Conservation (phyloP, 2,888 invertebrate species). For the Rhagonycha fulva region DNA sequence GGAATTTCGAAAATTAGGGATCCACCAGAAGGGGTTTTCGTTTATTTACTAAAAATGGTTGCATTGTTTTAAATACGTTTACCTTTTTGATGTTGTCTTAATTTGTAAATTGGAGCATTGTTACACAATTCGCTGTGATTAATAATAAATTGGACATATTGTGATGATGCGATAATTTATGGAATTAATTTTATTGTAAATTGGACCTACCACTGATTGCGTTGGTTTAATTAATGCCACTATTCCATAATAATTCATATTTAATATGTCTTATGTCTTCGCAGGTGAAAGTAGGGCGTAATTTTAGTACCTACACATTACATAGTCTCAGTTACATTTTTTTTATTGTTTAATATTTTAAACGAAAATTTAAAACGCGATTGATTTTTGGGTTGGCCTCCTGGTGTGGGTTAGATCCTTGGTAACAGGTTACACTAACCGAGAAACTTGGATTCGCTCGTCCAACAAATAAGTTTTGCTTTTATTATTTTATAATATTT, state of each 20-base stretch:
- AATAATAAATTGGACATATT: neutral
- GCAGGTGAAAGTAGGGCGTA: constrained; percentile 12
- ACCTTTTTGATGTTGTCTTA: neutral
- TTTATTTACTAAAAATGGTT: neutral
- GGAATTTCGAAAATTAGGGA: neutral
- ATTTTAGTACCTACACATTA: constrained; percentile 4
- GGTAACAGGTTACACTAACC: neutral
- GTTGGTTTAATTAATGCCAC: constrained; percentile 18
- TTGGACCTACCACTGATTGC: constrained; percentile 17
- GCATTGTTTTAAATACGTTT: neutral
- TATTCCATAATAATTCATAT: constrained; percentile 13
- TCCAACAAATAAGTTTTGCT: no score
- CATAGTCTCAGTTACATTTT: neutral
- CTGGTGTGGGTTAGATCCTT: neutral
- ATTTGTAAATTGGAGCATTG: neutral
- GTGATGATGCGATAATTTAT: constrained; percentile 1
- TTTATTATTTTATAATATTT: neutral
- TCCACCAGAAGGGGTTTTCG: neutral
- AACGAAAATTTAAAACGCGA: neutral
- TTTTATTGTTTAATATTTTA: neutral
- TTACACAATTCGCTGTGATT: neutral
- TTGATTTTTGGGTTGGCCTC: neutral
- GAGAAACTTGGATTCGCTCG: neutral
- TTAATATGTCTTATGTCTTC: constrained; percentile 6
- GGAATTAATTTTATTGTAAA: constrained; percentile 1